Evolutionary conservation across 2,113 vertebrate genomes (phyloP).

Genomic region (Apodemus speciosus): DNA sequence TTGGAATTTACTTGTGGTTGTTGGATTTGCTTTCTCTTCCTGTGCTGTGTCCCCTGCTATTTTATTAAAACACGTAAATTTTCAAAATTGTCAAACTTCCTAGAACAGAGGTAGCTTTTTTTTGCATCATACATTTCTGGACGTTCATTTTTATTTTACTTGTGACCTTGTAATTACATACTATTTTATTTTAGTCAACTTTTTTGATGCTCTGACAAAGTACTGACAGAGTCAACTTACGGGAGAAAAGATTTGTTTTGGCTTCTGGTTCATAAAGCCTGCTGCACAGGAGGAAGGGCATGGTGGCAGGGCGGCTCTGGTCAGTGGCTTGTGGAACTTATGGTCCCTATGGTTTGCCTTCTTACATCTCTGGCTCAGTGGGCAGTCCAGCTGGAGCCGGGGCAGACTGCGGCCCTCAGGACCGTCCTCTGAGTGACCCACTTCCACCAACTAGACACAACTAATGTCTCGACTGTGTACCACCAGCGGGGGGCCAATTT

Average conservation of each 20-base stretch:
- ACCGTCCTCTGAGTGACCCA: not conserved
- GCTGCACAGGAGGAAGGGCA: not conserved
- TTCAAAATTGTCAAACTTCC: constrained; percentile 21
- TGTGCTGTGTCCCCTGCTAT: not conserved
- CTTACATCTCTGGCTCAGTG: not conserved
- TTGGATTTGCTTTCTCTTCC: constrained; percentile 34
- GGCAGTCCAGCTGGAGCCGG: not conserved
- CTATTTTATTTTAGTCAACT: not conserved
- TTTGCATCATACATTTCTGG: not conserved
- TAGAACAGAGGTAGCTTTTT: not conserved
- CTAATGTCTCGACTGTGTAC: not conserved
- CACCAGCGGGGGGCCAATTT: not conserved
- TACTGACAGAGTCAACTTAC: not conserved
- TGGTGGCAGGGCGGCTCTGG: no score
- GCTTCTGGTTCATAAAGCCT: not conserved
- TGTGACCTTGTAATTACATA: not conserved
- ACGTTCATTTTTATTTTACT: constrained; percentile 30
- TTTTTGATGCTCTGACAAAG: not conserved
- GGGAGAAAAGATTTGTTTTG: not conserved
- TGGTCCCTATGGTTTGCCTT: not conserved
- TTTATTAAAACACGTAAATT: constrained; percentile 16
- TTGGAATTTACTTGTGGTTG: constrained; percentile 34
- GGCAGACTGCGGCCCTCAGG: not conserved
- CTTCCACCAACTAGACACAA: not conserved
- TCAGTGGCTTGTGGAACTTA: not conserved